phyloP scores from a whole-genome alignment of 2,113 vertebrate genomes.

The Cygnus buccinator region DNA sequence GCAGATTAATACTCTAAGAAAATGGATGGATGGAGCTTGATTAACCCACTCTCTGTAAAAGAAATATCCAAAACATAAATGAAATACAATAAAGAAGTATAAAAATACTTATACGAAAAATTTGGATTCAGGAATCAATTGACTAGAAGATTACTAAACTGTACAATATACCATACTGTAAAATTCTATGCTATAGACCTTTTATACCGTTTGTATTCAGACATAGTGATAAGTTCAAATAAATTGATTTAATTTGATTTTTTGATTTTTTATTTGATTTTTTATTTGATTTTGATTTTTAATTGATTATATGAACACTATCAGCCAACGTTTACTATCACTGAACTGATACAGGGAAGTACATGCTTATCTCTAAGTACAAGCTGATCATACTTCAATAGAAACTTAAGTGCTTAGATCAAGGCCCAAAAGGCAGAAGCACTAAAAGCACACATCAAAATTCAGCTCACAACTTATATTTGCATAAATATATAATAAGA shows the following conservation, averaged over 20 bases:
- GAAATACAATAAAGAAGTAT: not conserved
- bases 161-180: not conserved
- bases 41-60: constrained; percentile 84
- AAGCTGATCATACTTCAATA: not conserved
- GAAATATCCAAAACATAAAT: not conserved
- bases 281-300: too few relatives aligned
- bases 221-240: not conserved
- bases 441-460: not conserved
- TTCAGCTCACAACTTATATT: not conserved
- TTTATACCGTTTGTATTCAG: not conserved
- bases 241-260: not conserved
- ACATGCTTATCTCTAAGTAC: not conserved
- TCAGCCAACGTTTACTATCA: not conserved
- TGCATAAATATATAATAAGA: not conserved
- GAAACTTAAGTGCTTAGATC: not conserved
- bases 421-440: not conserved
- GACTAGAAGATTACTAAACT: not conserved
- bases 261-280: too few relatives aligned
- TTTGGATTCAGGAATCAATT: not conserved
- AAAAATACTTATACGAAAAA: not conserved
- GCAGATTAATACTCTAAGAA: constrained; percentile 86
- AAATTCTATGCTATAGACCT: not conserved
- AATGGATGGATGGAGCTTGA: constrained; percentile 76
- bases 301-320: not conserved
- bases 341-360: not conserved